A percentile compares a stretch with the other conserved stretches of the same genome.
Conservation (phyloP, 1,140 invertebrate species). For the Habropoda laboriosa region DNA sequence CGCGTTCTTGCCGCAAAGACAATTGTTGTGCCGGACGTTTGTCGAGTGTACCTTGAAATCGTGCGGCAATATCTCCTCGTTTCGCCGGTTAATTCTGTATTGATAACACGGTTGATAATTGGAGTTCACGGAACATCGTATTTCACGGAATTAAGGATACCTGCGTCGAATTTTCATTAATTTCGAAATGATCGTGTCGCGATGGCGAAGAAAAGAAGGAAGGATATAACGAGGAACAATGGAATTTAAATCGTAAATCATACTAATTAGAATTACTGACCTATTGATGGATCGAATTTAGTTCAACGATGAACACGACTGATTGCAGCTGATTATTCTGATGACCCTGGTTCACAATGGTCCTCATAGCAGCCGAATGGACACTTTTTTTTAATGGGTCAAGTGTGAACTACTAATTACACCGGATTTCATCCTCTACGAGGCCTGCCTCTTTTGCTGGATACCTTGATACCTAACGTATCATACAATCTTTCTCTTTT, state of each 20-base stretch:
- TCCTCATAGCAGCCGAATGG: neutral
- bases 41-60: neutral
- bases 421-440: conserved; percentile 2
- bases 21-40: neutral
- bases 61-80: neutral
- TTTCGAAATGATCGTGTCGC: neutral
- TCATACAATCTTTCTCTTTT: neutral
- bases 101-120: neutral
- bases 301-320: neutral
- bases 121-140: neutral
- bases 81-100: too few species aligned
- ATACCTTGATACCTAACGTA: neutral
- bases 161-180: neutral
- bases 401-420: conserved; percentile 47
- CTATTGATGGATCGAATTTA: conserved; percentile 7
- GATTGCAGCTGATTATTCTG: conserved; percentile 44
- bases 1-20: too few species aligned
- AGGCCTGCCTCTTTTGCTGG: neutral
- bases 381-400: conserved; percentile 47
- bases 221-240: neutral
- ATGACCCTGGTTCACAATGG: conserved; percentile 24
- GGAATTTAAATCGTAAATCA: neutral
- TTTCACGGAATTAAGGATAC: neutral
- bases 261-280: conserved; percentile 11
- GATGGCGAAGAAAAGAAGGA: neutral